These are phyloP conservation scores for Limnodromus scolopaceus DNA, from an alignment of 2,797 vertebrate genomes.

Conservation along the genomic window DNA sequence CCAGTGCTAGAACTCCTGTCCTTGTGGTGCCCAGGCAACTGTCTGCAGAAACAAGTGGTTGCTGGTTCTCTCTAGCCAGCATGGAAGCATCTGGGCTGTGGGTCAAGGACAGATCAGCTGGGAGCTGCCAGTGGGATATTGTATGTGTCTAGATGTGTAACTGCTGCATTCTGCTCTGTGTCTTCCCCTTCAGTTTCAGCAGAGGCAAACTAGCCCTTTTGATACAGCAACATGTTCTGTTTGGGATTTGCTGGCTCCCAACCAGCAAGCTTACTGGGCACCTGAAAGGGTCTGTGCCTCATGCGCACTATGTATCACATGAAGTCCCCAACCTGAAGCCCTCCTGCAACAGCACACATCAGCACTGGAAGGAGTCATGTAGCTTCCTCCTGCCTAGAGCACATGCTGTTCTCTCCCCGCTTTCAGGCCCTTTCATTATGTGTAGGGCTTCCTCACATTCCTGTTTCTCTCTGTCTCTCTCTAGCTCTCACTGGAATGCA, in stretches of 20 bases:
- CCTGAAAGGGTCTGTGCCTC: neutral
- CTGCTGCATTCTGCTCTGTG: neutral
- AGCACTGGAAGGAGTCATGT: neutral
- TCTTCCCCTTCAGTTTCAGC: neutral
- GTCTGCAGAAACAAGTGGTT: neutral
- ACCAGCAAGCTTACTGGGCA: neutral
- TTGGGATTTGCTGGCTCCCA: neutral
- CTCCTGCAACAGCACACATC: neutral
- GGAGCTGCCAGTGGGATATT: neutral
- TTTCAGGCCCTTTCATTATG: neutral
- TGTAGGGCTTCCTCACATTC: neutral
- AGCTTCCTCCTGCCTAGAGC: neutral
- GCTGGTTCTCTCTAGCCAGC: neutral
- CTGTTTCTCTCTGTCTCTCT: neutral
- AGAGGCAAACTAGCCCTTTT: neutral
- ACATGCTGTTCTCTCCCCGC: neutral
- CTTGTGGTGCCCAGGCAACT: neutral
- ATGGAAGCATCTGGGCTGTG: neutral
- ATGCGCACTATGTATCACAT: fast-evolving
- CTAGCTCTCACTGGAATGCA: neutral
- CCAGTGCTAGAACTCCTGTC: neutral
- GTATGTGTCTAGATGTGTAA: neutral
- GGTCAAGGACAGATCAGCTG: neutral
- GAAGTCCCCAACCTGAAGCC: neutral
- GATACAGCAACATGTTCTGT: neutral